A percentile compares a stretch with the other conserved stretches of the same genome.
Conservation (phyloP, 1,140 invertebrate species). For the Plodia interpunctella region DNA sequence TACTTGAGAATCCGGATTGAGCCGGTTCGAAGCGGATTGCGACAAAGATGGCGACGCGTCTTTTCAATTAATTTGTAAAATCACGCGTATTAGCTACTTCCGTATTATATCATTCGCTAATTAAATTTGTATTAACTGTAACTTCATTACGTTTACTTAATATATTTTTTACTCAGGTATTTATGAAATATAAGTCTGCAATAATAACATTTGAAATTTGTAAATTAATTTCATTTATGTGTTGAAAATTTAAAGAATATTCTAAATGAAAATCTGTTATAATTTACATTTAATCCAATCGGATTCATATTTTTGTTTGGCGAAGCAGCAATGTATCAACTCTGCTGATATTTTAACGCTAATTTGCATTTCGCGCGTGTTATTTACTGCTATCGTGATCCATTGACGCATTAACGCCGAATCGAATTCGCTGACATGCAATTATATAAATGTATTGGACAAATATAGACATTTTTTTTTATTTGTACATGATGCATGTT, state of each 20-base stretch:
- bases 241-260: no score
- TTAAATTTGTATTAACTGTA: neutral
- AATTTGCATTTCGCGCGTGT: neutral
- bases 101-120: neutral
- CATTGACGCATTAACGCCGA: neutral
- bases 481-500: no score
- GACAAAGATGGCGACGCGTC: neutral
- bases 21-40: neutral
- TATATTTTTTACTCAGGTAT: no score
- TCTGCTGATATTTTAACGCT: neutral
- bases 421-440: neutral
- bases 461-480: no score
- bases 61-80: neutral
- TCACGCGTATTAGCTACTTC: neutral
- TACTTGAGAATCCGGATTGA: neutral
- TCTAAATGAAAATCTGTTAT: neutral
- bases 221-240: no score
- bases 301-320: neutral
- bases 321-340: neutral
- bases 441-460: neutral
- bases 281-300: neutral
- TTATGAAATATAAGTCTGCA: no score
- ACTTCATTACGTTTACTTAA: no score
- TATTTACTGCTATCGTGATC: neutral
- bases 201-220: no score